Conservation (phyloP, 2,888 invertebrate genomes). For the Sarcophaga subvicina region DNA sequence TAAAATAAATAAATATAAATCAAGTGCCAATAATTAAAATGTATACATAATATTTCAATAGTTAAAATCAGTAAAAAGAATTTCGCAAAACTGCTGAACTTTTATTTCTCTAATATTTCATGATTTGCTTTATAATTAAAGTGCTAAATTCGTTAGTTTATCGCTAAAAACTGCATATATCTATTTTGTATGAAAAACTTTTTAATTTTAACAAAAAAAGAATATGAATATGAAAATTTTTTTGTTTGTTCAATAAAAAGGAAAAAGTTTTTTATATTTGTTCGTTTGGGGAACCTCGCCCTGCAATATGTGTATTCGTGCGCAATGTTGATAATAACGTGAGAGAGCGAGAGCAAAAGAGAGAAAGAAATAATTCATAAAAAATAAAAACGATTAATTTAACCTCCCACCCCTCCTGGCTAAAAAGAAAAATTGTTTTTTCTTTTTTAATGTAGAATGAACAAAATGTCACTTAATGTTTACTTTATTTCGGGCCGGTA, state of each 20-base stretch:
- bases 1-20: not conserved
- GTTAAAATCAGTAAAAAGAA: not conserved
- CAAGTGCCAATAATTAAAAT: not conserved
- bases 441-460: constrained; percentile 1
- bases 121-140: constrained; percentile 60
- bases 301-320: constrained; percentile 69
- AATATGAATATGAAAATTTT: constrained; percentile 11
- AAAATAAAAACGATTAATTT: constrained; percentile 3
- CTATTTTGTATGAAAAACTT: constrained; percentile 11
- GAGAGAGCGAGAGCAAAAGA: constrained; percentile 38
- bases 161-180: constrained; percentile 44
- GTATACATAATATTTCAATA: not conserved
- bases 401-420: constrained; percentile 2
- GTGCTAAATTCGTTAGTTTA: constrained; percentile 63
- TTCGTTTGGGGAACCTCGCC: constrained; percentile 67
- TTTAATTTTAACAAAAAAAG: constrained; percentile 9
- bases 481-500: constrained; percentile 63
- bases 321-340: constrained; percentile 63
- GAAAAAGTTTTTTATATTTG: constrained; percentile 35
- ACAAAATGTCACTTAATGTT: constrained; percentile 63
- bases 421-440: constrained; percentile 33
- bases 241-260: constrained; percentile 49
- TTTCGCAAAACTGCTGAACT: not conserved
- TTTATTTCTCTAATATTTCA: constrained; percentile 17
- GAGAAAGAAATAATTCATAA: constrained; percentile 43